Evolutionary conservation across 2,888 invertebrate species (phyloP).

Genomic region (Zygothrica quintamaculata): DNA sequence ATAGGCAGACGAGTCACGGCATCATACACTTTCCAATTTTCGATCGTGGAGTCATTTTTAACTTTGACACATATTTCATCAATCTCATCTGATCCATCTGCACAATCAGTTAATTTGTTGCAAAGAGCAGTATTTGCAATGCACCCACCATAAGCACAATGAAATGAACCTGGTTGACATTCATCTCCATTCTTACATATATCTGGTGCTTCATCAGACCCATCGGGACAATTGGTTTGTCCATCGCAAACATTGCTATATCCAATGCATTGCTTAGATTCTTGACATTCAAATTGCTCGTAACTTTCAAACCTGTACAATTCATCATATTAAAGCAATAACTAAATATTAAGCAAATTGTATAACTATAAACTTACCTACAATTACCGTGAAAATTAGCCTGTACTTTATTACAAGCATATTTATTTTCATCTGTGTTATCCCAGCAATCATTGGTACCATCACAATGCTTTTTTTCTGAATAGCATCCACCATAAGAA

Average conservation of each 20-base stretch:
- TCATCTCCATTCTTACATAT: neutral
- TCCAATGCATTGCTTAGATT: slow-evolving; percentile 16
- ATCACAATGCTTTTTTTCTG: neutral
- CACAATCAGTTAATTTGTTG: slow-evolving; percentile 31
- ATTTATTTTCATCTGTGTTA: slow-evolving; percentile 48
- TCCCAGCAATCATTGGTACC: slow-evolving; percentile 63
- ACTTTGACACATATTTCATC: no score
- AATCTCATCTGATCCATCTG: slow-evolving; percentile 43
- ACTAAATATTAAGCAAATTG: no score
- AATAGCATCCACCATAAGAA: slow-evolving; percentile 39
- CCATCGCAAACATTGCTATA: slow-evolving; percentile 23
- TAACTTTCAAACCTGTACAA: no score
- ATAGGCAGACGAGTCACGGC: no score
- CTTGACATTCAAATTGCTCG: slow-evolving; percentile 23
- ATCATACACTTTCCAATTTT: neutral
- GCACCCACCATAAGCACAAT: slow-evolving; percentile 75
- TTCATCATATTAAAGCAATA: no score
- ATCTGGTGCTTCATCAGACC: slow-evolving; percentile 42
- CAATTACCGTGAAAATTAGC: slow-evolving; percentile 3
- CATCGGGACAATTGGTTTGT: slow-evolving; percentile 68
- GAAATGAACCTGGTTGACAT: slow-evolving; percentile 29
- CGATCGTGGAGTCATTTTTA: neutral
- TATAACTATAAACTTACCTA: neutral
- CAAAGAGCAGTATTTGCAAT: slow-evolving; percentile 26
- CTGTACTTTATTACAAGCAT: no score